These are phyloP conservation scores for Pristionchus arcanus DNA, from an alignment of 2,888 invertebrate genomes.

Conservation along the genomic window DNA sequence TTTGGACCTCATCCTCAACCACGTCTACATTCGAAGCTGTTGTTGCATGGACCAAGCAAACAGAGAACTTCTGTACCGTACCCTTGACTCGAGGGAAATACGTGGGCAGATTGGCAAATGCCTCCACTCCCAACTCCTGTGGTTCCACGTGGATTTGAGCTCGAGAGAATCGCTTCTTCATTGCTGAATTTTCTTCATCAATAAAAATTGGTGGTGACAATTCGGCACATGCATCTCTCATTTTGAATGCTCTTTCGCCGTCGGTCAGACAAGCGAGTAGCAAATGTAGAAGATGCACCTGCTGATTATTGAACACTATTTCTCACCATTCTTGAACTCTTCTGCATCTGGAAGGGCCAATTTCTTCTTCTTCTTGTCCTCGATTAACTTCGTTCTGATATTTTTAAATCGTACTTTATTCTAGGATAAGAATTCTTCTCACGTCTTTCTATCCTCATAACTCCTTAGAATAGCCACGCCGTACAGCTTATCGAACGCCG, in stretches of 20 bases:
- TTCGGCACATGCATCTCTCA: too few species aligned
- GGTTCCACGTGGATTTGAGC: constrained; percentile 21
- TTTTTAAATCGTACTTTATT: background rate
- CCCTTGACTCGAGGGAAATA: constrained; percentile 36
- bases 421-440: background rate
- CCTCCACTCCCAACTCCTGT: constrained; percentile 32
- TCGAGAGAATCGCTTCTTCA: constrained; percentile 47
- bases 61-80: background rate
- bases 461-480: constrained; percentile 91
- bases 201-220: too few species aligned
- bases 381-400: background rate
- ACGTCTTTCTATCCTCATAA: background rate
- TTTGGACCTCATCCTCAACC: too few species aligned
- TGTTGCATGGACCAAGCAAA: too few species aligned
- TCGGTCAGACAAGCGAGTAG: too few species aligned
- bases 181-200: background rate
- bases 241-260: too few species aligned
- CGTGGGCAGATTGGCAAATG: constrained; percentile 6
- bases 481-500: constrained; percentile 94
- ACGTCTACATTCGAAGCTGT: too few species aligned
- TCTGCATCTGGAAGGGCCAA: background rate
- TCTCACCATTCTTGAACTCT: background rate
- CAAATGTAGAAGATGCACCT: too few species aligned
- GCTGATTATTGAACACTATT: background rate
- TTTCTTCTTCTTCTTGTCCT: constrained; percentile 16